phyloP scores from a whole-genome alignment of 1,140 invertebrate genomes.

The Mesaphorura yosii region DNA sequence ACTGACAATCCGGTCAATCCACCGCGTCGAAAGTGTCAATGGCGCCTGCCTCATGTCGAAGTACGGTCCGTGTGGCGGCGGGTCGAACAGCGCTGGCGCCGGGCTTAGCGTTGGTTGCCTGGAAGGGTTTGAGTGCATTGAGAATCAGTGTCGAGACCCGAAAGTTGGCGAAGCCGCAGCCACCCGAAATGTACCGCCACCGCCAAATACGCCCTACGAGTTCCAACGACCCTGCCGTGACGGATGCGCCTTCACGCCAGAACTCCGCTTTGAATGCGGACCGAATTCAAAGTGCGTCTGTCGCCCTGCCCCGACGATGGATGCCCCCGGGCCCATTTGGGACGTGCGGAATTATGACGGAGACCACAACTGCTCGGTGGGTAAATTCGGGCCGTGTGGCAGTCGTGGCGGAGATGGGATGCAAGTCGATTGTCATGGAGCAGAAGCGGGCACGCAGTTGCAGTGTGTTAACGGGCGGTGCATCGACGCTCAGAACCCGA shows the following conservation, averaged over 20 bases:
- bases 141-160: neutral
- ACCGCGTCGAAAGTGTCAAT: neutral
- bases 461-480: neutral
- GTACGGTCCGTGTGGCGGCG: neutral
- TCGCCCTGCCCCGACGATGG: neutral
- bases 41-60: neutral
- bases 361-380: constrained; percentile 2
- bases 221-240: neutral
- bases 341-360: neutral
- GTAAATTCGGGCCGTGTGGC: constrained; percentile 1
- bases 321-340: neutral
- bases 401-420: neutral
- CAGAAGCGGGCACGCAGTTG: too few relatives aligned
- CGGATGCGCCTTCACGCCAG: neutral
- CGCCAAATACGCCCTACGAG: neutral
- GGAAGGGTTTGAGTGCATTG: constrained; percentile 1
- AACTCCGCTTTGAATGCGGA: neutral
- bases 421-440: constrained; percentile 2
- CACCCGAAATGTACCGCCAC: neutral
- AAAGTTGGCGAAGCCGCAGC: neutral
- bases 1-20: neutral
- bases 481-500: neutral
- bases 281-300: neutral
- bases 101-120: neutral
- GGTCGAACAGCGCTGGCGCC: neutral